Evolutionary conservation across 2,797 vertebrate genomes (phyloP), one percentile per base, ranked within the genome.

Genomic region (Lophotriccus pileatus): DNA sequence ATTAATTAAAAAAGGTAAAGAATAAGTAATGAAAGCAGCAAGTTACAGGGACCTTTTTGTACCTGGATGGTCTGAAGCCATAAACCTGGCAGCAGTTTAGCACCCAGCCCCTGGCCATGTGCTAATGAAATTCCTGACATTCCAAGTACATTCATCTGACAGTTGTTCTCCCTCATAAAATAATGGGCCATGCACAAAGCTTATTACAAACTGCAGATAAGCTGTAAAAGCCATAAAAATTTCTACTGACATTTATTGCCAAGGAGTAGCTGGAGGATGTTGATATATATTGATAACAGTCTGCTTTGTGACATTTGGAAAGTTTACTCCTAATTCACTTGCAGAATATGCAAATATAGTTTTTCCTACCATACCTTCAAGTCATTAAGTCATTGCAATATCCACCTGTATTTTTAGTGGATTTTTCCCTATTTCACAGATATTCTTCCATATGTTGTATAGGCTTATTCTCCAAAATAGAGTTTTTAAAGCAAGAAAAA

Each of bases 1-100:
- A 98, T 98, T 98, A 97, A 98, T 98, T 98, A 93, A 89, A 97
- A 95, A 98, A 98, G 95, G 98, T 98, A 98, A 98, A 98, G 96
- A 84, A 94, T 93, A 95, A 95, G 95, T 90, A 92, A 97, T 93
- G 79, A 92, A 97, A 97, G 91, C 52, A 96, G 84, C 62, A 68
- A 94, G 94, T 84, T 82, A 56, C 97, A 96, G 25, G 34, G 59
- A 68, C 59, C 64, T 95, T 89, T 97, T 87, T 91, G 90, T 85
- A 53, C 81, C 94, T 96, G 93, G 95, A 77, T 85, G 93, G 97
- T 92, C 97, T 94, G 77, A 97, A 96, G 96, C 95, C 84, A 97
- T 97, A 98, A 98, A 98, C 95, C 95, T 94, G 95, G 96, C 91
- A 96, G 94, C 94, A 91, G 93, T 92, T 97, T 94, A 95, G 91